Conservation (phyloP, 2,797 vertebrate species). For the Propithecus deckenii region DNA sequence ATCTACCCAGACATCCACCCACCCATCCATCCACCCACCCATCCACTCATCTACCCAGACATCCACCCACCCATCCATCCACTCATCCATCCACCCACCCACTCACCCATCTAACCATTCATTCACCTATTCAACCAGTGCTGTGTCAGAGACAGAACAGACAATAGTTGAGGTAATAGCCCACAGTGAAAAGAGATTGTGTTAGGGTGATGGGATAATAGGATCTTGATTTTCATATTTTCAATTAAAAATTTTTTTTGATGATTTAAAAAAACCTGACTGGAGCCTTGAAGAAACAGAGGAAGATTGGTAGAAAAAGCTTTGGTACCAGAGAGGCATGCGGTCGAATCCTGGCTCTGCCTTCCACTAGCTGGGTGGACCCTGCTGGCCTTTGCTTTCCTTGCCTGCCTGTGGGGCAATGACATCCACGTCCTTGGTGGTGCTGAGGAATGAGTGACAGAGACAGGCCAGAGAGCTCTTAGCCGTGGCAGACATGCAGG, state of each 20-base stretch:
- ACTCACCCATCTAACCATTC: neutral
- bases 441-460: neutral
- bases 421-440: neutral
- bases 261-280: neutral
- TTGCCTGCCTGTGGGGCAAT: neutral
- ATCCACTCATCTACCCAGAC: neutral
- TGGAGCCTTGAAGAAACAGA: neutral
- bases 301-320: neutral
- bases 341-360: too few species aligned
- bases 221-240: neutral
- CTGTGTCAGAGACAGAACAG: neutral
- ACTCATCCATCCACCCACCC: too few species aligned
- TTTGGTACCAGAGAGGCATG: neutral
- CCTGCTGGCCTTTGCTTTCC: neutral
- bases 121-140: neutral
- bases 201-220: neutral
- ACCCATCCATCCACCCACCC: neutral
- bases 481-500: fast-evolving
- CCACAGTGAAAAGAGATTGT: neutral
- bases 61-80: neutral
- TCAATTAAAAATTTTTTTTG: neutral
- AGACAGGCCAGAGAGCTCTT: neutral
- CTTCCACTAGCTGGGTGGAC: fast-evolving
- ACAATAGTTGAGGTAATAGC: neutral
- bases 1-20: too few species aligned